phyloP scores from a whole-genome alignment of 1,140 invertebrate species.

The Aphidius gifuensis region DNA sequence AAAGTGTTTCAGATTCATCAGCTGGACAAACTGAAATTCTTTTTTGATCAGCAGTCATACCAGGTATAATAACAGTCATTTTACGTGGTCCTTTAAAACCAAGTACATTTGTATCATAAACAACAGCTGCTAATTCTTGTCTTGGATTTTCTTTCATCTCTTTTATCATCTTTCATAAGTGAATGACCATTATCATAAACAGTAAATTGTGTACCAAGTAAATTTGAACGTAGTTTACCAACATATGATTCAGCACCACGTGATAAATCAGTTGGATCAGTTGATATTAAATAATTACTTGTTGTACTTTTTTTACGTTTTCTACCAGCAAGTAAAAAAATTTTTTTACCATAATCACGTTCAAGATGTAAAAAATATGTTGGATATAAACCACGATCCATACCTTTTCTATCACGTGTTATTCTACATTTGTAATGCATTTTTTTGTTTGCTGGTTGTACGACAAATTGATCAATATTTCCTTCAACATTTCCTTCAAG shows the following conservation, averaged over 20 bases:
- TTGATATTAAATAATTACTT: slow-evolving; percentile 97
- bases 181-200: slow-evolving; percentile 92
- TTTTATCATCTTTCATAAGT: slow-evolving; percentile 67
- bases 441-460: slow-evolving; percentile 87
- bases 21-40: slow-evolving; percentile 75
- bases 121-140: slow-evolving; percentile 88
- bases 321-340: slow-evolving; percentile 92
- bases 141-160: slow-evolving; percentile 63
- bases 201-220: slow-evolving; percentile 95
- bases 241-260: slow-evolving; percentile 79
- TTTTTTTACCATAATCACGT: slow-evolving; percentile 91
- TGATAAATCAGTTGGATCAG: slow-evolving; percentile 95
- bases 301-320: slow-evolving; percentile 98
- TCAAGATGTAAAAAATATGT: slow-evolving; percentile 98
- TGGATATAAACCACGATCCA: slow-evolving; percentile 95
- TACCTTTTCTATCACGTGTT: slow-evolving; percentile 94
- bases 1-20: slow-evolving; percentile 77
- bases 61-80: slow-evolving; percentile 97
- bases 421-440: slow-evolving; percentile 95
- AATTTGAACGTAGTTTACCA: slow-evolving; percentile 93
- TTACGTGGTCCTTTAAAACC: slow-evolving; percentile 97
- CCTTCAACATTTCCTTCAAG: slow-evolving; percentile 81
- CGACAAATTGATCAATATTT: slow-evolving; percentile 87
- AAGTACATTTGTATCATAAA: slow-evolving; percentile 98
- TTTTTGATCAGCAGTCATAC: slow-evolving; percentile 81